Evolutionary conservation across 1,140 invertebrate species (phyloP), one percentile per base, ranked within the genome.

Genomic region (Meloidogyne hapla): DNA sequence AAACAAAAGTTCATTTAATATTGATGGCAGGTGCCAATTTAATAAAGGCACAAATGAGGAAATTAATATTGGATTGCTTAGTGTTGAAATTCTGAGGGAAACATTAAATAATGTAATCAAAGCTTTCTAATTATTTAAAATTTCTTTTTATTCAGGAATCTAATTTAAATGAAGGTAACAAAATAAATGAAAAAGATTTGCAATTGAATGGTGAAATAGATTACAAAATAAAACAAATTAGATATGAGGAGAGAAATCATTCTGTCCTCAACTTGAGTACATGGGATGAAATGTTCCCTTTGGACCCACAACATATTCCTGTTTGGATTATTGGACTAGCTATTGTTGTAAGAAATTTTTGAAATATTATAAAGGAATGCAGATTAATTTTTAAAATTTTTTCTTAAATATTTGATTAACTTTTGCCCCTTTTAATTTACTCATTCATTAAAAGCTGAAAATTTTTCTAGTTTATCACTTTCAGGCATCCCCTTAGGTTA

Each of bases 311-410:
- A 8, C 18, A 61, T 25, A 74, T 77, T 12, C 77, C 77, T 3
- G 69, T 79, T 56, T 81, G 79, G 78, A 56, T 66, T 18, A 68
- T 81, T 12, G 78, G 78, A n/a, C 12, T 79, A 21, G 56, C 28
- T 18, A 77, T 79, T 69, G 79, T 79, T 25, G 23, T 80, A 25
- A 38, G 18, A 5, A 56, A n/a, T 33, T 12, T 42, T 42, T 42
- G 9, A n/a, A n/a, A n/a, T n/a, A n/a, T n/a, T n/a, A n/a, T n/a
- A n/a, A n/a, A n/a, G n/a, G n/a, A n/a, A n/a, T n/a, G n/a, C n/a
- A n/a, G n/a, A n/a, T n/a, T n/a, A n/a, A n/a, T n/a, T n/a, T n/a
- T n/a, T n/a, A n/a, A n/a, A n/a, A n/a, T n/a, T n/a, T n/a, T n/a
- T n/a, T n/a, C n/a, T n/a, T n/a, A n/a, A n/a, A n/a, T n/a, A n/a